Conservation (phyloP, 2,888 invertebrate genomes). For the Harpalus rufipes region DNA sequence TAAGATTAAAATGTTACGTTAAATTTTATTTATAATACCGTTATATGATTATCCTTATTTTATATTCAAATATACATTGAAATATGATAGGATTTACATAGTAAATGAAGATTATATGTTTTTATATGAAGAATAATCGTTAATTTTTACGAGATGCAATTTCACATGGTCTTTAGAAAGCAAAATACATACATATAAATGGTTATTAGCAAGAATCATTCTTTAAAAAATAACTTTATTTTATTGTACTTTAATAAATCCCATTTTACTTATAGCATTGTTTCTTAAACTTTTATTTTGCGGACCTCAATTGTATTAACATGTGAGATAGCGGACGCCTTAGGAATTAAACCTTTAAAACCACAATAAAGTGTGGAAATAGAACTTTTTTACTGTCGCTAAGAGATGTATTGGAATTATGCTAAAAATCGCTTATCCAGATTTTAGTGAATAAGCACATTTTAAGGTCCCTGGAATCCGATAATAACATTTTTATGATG, state of each 20-base stretch:
- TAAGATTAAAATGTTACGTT: slow-evolving; percentile 19
- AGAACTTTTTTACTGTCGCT: no score
- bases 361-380: no score
- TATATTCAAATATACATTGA: slow-evolving; percentile 34
- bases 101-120: slow-evolving; percentile 24
- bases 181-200: not conserved
- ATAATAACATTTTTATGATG: no score
- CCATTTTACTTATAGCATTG: no score
- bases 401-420: no score
- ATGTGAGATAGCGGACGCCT: no score
- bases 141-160: slow-evolving; percentile 9
- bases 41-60: slow-evolving; percentile 42
- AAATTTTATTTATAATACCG: slow-evolving; percentile 23
- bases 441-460: no score
- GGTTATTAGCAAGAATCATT: not conserved
- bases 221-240: not conserved
- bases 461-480: no score
- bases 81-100: slow-evolving; percentile 48
- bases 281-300: no score
- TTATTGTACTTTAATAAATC: not conserved
- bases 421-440: no score
- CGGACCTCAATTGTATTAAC: no score
- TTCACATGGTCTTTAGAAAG: not conserved
- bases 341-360: no score
- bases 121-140: slow-evolving; percentile 7